Conservation (phyloP, 2,888 invertebrate species). For the Volucella inflata region DNA sequence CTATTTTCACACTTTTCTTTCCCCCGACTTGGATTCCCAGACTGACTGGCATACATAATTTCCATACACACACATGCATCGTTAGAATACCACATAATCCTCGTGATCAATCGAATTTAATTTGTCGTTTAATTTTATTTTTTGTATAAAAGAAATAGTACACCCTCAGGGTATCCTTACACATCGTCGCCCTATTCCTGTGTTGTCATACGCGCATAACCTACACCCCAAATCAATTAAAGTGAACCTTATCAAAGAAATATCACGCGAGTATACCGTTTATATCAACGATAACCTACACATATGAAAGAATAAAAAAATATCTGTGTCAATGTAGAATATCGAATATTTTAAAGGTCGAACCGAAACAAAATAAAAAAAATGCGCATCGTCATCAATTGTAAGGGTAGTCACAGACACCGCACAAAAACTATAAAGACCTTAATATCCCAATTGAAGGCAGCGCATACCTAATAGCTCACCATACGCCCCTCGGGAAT, state of each 20-base stretch:
- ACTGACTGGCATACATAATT: slow-evolving; percentile 70
- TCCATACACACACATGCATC: slow-evolving; percentile 53
- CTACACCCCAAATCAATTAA: slow-evolving; percentile 70
- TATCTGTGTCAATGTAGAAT: slow-evolving; percentile 49
- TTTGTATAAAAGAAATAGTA: slow-evolving; percentile 18
- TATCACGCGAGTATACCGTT: slow-evolving; percentile 39
- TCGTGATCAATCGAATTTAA: slow-evolving; percentile 74
- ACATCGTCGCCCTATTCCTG: slow-evolving; percentile 14
- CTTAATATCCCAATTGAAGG: slow-evolving; percentile 58
- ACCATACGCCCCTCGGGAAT: slow-evolving; percentile 61
- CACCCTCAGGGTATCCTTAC: slow-evolving; percentile 52
- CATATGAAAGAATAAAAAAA: too few relatives aligned
- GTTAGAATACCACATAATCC: slow-evolving; percentile 72
- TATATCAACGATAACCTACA: slow-evolving; percentile 6
- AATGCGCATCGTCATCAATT: slow-evolving; percentile 61
- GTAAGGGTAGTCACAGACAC: slow-evolving; percentile 30
- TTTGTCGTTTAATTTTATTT: slow-evolving; percentile 53
- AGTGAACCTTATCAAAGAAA: slow-evolving; percentile 61
- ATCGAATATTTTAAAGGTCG: slow-evolving; percentile 24
- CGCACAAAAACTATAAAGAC: slow-evolving; percentile 34
- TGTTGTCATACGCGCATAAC: background rate
- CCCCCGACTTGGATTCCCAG: slow-evolving; percentile 44
- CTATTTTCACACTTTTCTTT: slow-evolving; percentile 59
- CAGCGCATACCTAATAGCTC: slow-evolving; percentile 51
- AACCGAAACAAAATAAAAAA: slow-evolving; percentile 42